A percentile compares a stretch with the other conserved stretches of the same genome.
Conservation (phyloP, 1,140 invertebrate genomes). For the Mamestra configurata region DNA sequence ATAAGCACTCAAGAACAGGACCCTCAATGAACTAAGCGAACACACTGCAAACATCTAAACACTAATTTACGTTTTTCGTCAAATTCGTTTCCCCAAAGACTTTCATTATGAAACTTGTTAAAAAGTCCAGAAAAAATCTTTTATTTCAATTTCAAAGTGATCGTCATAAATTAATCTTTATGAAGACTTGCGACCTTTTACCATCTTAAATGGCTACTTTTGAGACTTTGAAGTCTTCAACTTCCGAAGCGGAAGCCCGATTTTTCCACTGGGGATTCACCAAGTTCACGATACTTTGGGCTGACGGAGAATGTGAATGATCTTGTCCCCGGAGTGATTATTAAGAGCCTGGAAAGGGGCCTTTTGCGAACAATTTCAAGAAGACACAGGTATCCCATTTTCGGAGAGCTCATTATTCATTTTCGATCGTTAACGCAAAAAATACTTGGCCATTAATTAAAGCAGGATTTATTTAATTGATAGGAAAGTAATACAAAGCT, state of each 20-base stretch:
- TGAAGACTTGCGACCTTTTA: slow-evolving; percentile 22
- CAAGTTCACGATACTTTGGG: slow-evolving; percentile 39
- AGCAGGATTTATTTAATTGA: too few relatives aligned
- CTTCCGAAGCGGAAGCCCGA: slow-evolving; percentile 20
- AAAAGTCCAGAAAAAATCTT: slow-evolving; percentile 33
- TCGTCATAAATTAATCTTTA: slow-evolving; percentile 49
- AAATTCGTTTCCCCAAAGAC: slow-evolving; percentile 12
- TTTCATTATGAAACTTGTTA: slow-evolving; percentile 38
- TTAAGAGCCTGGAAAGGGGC: slow-evolving; percentile 7
- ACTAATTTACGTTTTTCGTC: slow-evolving; percentile 38
- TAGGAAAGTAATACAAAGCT: too few relatives aligned
- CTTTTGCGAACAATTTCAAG: not conserved
- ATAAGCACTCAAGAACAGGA: slow-evolving; percentile 32
- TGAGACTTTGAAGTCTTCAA: slow-evolving; percentile 45
- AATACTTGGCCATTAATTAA: not conserved
- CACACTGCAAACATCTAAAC: slow-evolving; percentile 15
- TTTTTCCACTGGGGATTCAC: slow-evolving; percentile 46
- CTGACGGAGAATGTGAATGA: slow-evolving; percentile 23
- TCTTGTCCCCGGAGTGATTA: slow-evolving; percentile 19
- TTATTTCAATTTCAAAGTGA: slow-evolving; percentile 50
- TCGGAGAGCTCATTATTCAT: not conserved
- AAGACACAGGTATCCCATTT: not conserved
- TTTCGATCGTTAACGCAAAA: not conserved
- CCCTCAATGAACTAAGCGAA: not conserved
- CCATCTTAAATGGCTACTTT: slow-evolving; percentile 28